These are phyloP conservation scores for Phoeniculus purpureus DNA, from an alignment of 2,797 vertebrate species.

Conservation along the genomic window DNA sequence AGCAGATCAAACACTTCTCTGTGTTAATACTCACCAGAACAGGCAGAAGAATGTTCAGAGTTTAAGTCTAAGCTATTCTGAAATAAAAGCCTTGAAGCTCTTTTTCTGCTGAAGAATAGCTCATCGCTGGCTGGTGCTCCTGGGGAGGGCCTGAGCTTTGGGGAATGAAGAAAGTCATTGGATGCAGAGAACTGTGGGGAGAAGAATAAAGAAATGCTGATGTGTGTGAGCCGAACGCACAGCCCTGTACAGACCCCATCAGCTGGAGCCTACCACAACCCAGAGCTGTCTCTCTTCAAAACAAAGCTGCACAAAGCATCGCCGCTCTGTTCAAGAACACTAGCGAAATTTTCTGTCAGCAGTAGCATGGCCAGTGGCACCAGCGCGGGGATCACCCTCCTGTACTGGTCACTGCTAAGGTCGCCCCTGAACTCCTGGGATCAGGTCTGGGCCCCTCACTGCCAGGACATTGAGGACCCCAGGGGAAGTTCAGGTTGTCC, in stretches of 20 bases:
- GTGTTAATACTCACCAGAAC: conserved; percentile 68
- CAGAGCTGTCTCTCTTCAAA: not conserved
- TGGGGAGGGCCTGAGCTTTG: conserved; percentile 60
- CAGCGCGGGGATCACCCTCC: not conserved
- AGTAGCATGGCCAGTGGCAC: not conserved
- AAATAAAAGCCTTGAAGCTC: conserved; percentile 37
- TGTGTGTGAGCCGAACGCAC: accelerated
- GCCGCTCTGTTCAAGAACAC: too few species aligned
- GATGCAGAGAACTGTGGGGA: conserved; percentile 70
- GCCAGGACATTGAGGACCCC: too few species aligned
- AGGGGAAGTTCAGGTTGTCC: too few species aligned
- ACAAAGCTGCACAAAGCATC: not conserved
- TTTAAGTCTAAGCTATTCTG: conserved; percentile 55
- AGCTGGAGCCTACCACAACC: not conserved
- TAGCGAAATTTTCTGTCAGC: not conserved
- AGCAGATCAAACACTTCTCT: not conserved
- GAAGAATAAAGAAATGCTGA: not conserved
- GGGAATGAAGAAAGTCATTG: conserved; percentile 75
- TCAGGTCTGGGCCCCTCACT: too few species aligned
- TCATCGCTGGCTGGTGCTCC: conserved; percentile 59
- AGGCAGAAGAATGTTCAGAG: conserved; percentile 24
- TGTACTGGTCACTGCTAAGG: not conserved
- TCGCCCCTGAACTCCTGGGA: too few species aligned
- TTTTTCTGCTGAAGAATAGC: conserved; percentile 68
- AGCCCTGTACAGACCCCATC: not conserved